Evolutionary conservation across 2,113 vertebrate genomes (phyloP).

Genomic region (Rhineura floridana): DNA sequence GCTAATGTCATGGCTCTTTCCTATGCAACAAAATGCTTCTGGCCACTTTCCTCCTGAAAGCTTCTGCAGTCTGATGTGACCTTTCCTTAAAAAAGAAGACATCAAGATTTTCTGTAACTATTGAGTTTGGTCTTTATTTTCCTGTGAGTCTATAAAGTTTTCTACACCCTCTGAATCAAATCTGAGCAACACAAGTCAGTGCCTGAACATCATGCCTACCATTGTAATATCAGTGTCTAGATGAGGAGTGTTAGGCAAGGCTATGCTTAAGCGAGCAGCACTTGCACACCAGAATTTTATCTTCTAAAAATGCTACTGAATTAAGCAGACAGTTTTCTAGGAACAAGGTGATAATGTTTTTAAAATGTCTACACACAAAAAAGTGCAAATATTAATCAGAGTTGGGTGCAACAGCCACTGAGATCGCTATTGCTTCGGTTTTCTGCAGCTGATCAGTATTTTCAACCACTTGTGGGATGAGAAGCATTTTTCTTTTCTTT

Average conservation of each 20-base stretch:
- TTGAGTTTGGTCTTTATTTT: background rate
- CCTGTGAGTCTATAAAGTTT: background rate
- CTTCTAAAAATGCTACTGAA: conserved; percentile 10
- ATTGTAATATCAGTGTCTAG: background rate
- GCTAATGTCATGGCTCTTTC: too few species aligned
- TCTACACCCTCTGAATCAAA: background rate
- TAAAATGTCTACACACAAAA: background rate
- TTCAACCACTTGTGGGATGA: conserved; percentile 27
- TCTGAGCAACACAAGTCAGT: background rate
- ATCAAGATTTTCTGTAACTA: background rate
- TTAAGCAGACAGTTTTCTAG: background rate
- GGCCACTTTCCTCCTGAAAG: too few species aligned
- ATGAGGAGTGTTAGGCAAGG: background rate
- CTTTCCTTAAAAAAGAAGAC: background rate
- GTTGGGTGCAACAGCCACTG: conserved; percentile 1
- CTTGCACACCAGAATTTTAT: background rate
- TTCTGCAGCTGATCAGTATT: conserved; percentile 32
- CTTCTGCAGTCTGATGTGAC: too few species aligned
- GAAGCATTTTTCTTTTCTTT: background rate
- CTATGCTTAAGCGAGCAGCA: background rate
- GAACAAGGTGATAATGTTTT: background rate
- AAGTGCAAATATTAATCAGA: conserved; percentile 18
- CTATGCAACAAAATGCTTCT: too few species aligned
- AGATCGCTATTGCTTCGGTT: conserved; percentile 33
- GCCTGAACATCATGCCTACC: too few species aligned